Evolutionary conservation across 2,888 invertebrate genomes (phyloP), one percentile per base, ranked within the genome.

Genomic region (Drosophila macrospina): DNA sequence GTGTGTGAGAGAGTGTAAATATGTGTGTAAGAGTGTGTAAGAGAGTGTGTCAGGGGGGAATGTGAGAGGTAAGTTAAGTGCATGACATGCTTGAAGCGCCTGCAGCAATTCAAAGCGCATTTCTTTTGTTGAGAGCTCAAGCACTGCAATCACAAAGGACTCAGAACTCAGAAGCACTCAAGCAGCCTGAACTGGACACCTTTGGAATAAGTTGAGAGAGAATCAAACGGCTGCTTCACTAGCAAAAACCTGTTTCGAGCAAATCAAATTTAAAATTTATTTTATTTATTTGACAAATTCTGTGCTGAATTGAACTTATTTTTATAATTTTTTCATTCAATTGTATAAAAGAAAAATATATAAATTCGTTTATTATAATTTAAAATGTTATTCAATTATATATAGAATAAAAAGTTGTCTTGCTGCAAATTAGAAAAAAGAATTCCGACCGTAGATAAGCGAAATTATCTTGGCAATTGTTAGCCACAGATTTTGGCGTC

Each of bases 121-220:
- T 76, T 48, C 59, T 54, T 74, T 56, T 74, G 55, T 68, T 32
- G 36, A 55, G 32, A 34, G 32, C 78, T 78, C 62, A 68, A 73
- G 45, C 13, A 52, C 45, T 47, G 44, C 34, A 30, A 48, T 63
- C 48, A 63, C 73, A 74, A 63, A 68, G 56, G 34, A 76, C 51
- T 39, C 24, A 42, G 52, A 20, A 78, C 55, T 61, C 60, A 61
- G 20, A 20, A 57, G 60, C 69, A 61, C 74, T 74, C 45, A 56
- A 36, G 30, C 56, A 41, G 42, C 59, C 74, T 75, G 74, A 54
- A 57, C 74, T 60, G 63, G 74, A 75, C 78, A 75, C 74, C 78
- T 74, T 63, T 64, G 55, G 28, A 20, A 48, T 32, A 57, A 20
- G 28, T 39, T 41, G 32, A 57, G 56, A 44, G 55, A 36, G 32